Base-by-base conservation (phyloP, 2,888 invertebrate genomes). In the Trissoscelio sp. region DNA sequence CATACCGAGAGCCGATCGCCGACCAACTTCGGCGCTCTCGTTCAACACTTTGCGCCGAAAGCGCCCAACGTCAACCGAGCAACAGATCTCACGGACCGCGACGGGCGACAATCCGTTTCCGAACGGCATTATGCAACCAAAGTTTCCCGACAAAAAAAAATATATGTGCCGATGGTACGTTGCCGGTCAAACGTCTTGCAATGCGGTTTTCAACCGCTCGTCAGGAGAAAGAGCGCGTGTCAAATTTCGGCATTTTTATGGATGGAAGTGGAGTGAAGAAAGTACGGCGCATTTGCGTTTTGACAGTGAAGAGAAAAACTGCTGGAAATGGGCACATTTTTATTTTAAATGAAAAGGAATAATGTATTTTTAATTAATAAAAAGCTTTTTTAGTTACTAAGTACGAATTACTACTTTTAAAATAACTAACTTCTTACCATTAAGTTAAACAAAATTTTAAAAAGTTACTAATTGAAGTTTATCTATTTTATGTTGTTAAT, bases 1-100 rank as follows among this genome's bases (percentile, higher is more conserved):
- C 73, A 55, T 55, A 58, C 48, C 79, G 67, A 16, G n/a, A 16
- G n/a, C 60, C 51, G 58, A 57, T 20, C 57, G 57, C 12, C 70
- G 57, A 18, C 70, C 48, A 34, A 62, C 46, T 46, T 34, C 42
- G 48, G 42, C 42, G 39, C 66, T 51, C 66, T 51, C 53, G 60
- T 24, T 6, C 16, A 53, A 42, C 31, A 64, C 39, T 42, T 73
- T 64, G 69, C 69, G 42, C 53, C 67, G 69, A 66, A 51, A 48
- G 31, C 46, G 51, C 51, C n/a, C 46, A 57, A 51, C 51, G 51
- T 51, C 55, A 20, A 24, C 6, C 31, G 12, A 28, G 28, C 51
- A 24, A n/a, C n/a, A 42, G 60, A 60, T 60, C 28, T 60, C 60
- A 60, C 60, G 42, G 42, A 6, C 22, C 57, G 57, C 57, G 57